Evolutionary conservation across 37 sponge, comb jelly and placozoan genomes (phyloP).

Genomic region (Corticium candelabrum): DNA sequence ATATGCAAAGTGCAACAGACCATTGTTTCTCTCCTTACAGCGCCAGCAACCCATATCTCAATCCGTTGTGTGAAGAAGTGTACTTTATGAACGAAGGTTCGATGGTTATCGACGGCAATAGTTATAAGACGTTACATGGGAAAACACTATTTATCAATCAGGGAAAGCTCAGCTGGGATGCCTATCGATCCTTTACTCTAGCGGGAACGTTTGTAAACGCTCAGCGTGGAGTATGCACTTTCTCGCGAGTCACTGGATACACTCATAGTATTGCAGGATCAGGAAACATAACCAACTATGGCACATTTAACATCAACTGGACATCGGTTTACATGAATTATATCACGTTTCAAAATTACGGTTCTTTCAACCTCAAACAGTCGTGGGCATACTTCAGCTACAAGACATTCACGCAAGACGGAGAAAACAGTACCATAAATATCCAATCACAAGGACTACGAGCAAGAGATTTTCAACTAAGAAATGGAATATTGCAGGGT

Average conservation of each 20-base stretch:
- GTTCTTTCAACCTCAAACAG: background rate
- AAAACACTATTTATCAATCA: background rate
- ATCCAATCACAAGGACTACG: no score
- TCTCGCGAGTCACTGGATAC: background rate
- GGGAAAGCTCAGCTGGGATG: background rate
- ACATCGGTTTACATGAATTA: background rate
- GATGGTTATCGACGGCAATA: background rate
- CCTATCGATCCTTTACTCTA: background rate
- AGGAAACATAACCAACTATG: background rate
- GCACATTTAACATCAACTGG: background rate
- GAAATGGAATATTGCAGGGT: background rate
- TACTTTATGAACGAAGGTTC: background rate
- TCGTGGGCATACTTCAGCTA: background rate
- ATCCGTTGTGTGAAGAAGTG: background rate
- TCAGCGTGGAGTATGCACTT: background rate
- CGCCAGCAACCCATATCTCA: background rate
- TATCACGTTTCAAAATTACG: background rate
- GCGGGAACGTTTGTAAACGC: background rate
- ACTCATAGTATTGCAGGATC: background rate
- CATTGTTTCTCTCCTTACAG: background rate
- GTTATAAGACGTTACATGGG: background rate
- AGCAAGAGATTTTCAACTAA: no score
- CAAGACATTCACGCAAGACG: background rate
- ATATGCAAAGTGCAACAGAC: background rate
- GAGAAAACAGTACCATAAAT: background rate